A percentile compares a stretch with the other conserved stretches of the same genome.
Conservation (phyloP, 64 coral and sea anemone genomes). For the Actinia tenebrosa region DNA sequence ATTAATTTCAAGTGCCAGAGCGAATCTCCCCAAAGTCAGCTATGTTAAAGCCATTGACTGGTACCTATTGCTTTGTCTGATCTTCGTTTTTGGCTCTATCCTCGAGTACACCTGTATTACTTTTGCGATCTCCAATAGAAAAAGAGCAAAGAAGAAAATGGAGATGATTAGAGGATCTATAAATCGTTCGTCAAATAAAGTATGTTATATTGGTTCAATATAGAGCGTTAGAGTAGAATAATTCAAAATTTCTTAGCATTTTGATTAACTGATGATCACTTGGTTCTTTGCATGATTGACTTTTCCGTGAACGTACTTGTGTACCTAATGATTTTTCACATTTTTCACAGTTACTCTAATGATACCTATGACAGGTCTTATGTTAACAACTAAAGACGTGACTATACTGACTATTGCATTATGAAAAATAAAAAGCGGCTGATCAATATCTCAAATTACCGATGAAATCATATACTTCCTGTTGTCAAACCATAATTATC, state of each 20-base stretch:
- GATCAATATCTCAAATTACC: too few species aligned
- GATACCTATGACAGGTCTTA: too few species aligned
- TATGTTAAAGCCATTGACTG: constrained; percentile 99
- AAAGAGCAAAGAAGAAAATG: constrained; percentile 14
- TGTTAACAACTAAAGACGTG: too few species aligned
- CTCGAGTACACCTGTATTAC: constrained; percentile 93
- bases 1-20: constrained; percentile 75
- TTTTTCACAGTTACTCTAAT: too few species aligned
- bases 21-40: constrained; percentile 83
- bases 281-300: too few species aligned
- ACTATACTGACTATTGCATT: too few species aligned
- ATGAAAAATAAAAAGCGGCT: too few species aligned
- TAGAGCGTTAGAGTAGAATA: not conserved
- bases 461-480: too few species aligned
- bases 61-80: constrained; percentile 76
- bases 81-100: constrained; percentile 95
- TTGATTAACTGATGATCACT: not conserved
- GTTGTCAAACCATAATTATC: too few species aligned
- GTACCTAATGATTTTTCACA: too few species aligned
- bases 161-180: not conserved
- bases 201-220: not conserved
- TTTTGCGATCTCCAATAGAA: constrained; percentile 40
- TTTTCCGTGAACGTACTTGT: too few species aligned
- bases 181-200: not conserved
- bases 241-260: not conserved